These are phyloP conservation scores for Chrysomallon squamiferum DNA, from an alignment of 1,140 invertebrate genomes.

Conservation along the genomic window DNA sequence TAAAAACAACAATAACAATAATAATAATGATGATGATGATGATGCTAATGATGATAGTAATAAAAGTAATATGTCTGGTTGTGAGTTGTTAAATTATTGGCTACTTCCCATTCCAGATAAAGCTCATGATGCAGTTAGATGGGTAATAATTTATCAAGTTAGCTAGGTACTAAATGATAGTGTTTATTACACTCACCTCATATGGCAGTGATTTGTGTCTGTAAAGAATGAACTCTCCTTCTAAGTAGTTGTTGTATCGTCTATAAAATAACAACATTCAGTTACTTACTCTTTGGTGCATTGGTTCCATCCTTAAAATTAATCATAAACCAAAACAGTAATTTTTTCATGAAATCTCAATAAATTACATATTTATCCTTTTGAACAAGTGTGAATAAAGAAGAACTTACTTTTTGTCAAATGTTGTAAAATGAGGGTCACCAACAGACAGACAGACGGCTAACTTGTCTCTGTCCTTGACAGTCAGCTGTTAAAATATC, in stretches of 20 bases:
- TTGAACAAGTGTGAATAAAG: background rate
- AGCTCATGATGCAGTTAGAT: too few species aligned
- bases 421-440: constrained; percentile 52
- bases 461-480: constrained; percentile 41
- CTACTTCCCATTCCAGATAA: too few species aligned
- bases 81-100: too few species aligned
- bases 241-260: constrained; percentile 38
- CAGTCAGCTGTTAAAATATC: constrained; percentile 34
- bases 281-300: background rate
- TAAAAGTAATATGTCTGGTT: too few species aligned
- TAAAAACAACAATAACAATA: background rate
- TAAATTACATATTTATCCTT: background rate
- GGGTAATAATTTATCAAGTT: too few species aligned
- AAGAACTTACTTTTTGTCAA: constrained; percentile 38
- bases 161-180: too few species aligned
- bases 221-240: constrained; percentile 48
- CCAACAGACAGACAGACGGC: constrained; percentile 42
- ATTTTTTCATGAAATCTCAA: background rate
- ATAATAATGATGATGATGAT: too few species aligned
- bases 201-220: constrained; percentile 34
- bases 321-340: background rate
- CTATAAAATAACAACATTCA: constrained; percentile 25
- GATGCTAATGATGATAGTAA: too few species aligned
- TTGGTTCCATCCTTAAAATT: background rate
- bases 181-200: constrained; percentile 39